Conservation (phyloP, 2,888 invertebrate genomes). For the Agonopterix alstromeriana region DNA sequence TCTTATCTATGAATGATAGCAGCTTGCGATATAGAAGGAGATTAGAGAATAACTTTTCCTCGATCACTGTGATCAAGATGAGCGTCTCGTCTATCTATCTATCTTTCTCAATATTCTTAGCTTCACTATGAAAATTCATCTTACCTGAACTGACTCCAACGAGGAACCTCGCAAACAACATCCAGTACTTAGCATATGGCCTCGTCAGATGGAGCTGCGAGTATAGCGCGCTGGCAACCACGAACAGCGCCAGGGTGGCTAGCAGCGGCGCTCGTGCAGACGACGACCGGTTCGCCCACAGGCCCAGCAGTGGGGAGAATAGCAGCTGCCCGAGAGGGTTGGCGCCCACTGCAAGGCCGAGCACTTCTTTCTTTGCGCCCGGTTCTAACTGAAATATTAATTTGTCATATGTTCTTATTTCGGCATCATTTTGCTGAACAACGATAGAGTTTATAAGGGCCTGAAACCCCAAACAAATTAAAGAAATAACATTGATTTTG, state of each 20-base stretch:
- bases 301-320: slow-evolving; percentile 89
- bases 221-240: slow-evolving; percentile 83
- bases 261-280: slow-evolving; percentile 84
- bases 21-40: too few relatives aligned
- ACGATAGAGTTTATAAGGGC: too few relatives aligned
- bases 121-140: not conserved
- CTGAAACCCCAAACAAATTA: too few relatives aligned
- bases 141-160: slow-evolving; percentile 90
- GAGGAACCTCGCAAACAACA: slow-evolving; percentile 85
- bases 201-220: slow-evolving; percentile 84
- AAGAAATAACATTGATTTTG: too few relatives aligned
- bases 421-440: too few relatives aligned
- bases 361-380: slow-evolving; percentile 86
- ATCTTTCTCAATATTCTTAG: too few relatives aligned
- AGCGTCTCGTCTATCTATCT: too few relatives aligned
- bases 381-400: slow-evolving; percentile 81
- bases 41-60: too few relatives aligned
- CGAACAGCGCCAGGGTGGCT: slow-evolving; percentile 82
- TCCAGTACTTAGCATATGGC: slow-evolving; percentile 81
- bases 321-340: slow-evolving; percentile 92
- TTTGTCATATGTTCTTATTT: not conserved
- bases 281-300: slow-evolving; percentile 88
- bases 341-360: slow-evolving; percentile 90
- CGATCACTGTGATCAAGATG: too few relatives aligned
- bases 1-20: too few relatives aligned